These are phyloP conservation scores for Brachionus sp. DNA, from an alignment of 1,140 invertebrate species.

Conservation along the genomic window DNA sequence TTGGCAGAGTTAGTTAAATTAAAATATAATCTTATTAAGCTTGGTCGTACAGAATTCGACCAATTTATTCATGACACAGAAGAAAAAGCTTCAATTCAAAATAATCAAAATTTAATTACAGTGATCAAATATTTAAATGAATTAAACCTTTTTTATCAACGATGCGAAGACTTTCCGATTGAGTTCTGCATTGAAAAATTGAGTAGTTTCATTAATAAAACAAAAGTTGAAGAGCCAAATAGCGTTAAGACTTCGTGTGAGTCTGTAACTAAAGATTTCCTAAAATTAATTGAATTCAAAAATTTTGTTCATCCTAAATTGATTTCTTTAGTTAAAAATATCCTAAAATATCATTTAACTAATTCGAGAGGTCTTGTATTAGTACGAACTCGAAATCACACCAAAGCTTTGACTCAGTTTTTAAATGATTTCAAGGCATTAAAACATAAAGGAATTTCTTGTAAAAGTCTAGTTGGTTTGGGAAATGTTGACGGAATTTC, in stretches of 20 bases:
- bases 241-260: not conserved
- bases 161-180: not conserved
- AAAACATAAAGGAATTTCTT: not conserved
- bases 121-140: not conserved
- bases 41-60: constrained; percentile 12
- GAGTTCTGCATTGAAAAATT: not conserved
- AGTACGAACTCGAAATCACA: not conserved
- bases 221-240: not conserved
- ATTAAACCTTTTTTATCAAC: not conserved
- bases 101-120: not conserved
- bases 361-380: constrained; percentile 13
- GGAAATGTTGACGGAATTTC: not conserved
- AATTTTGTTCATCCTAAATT: constrained; percentile 14
- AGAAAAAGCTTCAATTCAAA: not conserved
- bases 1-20: not conserved
- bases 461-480: not conserved
- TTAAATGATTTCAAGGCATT: not conserved
- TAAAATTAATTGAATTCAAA: not conserved
- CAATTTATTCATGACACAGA: not conserved
- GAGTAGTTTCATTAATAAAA: not conserved
- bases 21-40: not conserved
- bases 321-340: not conserved
- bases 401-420: not conserved
- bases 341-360: not conserved
- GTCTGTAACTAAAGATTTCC: not conserved